Base-by-base conservation (phyloP, 1,140 invertebrate genomes). In the Megathymus violae region DNA sequence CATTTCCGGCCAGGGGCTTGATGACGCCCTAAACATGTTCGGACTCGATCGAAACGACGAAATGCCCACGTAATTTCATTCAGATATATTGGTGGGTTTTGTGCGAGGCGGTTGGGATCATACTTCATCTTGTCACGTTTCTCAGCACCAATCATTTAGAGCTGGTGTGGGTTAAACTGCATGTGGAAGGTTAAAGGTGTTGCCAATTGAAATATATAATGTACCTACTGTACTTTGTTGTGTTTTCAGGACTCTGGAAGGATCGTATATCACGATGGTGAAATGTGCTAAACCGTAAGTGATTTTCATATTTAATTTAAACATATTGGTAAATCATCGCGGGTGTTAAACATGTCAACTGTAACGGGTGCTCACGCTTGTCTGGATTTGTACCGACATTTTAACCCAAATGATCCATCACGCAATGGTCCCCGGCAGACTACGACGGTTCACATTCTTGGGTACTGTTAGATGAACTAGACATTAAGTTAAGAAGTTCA, bases 231-330 rank as follows among this genome's bases (percentile, higher is more conserved):
- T 44, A 16, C 50, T 67, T 72, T 56, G 48, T 47, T 31, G 13
- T 56, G 38, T 61, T 85, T 85, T 60, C 78, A 91, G 89, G 25
- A 88, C 88, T 15, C 73, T 93, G 60, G 92, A 93, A 75, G 71
- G 62, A 14, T 91, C 88, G 15, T 89, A 92, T 43, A 77, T 89
- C 56, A 69, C 80, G n/a, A 80, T 93, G 73, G 84, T 93, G n/a
- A 89, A 88, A 74, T 82, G 77, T 54, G 85, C 91, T 41, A 91
- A 87, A 69, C 85, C 91, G 93, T 93, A 89, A 91, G 91, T 92
- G 71, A 52, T 15, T 34, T 54, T n/a, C n/a, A n/a, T 52, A 43
- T 41, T 52, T 68, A 58, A 64, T 16, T 61, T 62, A 54, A 11
- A 59, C 27, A 54, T 38, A 50, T 44, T 46, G 31, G 27, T 36